phyloP scores from a whole-genome alignment of 53 echinoderm and acorn worm species.

The Henricia sp. region DNA sequence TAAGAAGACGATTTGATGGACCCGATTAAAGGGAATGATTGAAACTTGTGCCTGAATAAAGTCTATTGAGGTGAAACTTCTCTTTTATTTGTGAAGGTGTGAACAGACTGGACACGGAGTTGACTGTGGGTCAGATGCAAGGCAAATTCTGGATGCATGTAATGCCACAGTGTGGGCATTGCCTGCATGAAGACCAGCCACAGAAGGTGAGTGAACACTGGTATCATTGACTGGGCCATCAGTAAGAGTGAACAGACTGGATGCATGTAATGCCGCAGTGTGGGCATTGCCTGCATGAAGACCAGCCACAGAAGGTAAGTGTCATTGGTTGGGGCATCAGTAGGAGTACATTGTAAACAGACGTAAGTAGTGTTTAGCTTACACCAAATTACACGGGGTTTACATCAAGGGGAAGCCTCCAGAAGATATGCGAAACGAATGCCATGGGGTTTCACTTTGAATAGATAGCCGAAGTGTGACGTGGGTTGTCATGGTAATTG shows the following conservation, averaged over 20 bases:
- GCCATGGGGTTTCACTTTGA: too few relatives aligned
- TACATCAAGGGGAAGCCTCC: too few relatives aligned
- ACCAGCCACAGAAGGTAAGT: slow-evolving; percentile 92
- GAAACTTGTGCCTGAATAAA: too few relatives aligned
- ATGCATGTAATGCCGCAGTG: slow-evolving; percentile 95
- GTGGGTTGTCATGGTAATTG: too few relatives aligned
- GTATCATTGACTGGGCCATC: slow-evolving; percentile 12
- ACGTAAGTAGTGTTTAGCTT: too few relatives aligned
- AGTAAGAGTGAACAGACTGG: slow-evolving; percentile 98
- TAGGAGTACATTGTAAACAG: slow-evolving; percentile 71
- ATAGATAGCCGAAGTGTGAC: too few relatives aligned
- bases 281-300: slow-evolving; percentile 97
- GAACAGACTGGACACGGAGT: slow-evolving; percentile 87
- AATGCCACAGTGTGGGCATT: slow-evolving; percentile 92
- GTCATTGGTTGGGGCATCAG: slow-evolving; percentile 37
- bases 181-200: slow-evolving; percentile 97
- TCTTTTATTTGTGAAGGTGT: slow-evolving; percentile 68
- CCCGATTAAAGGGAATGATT: too few relatives aligned
- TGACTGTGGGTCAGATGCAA: slow-evolving; percentile 98
- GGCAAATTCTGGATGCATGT: slow-evolving; percentile 99
- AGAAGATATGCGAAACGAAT: neutral
- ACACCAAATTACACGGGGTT: too few relatives aligned
- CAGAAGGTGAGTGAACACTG: slow-evolving; percentile 88
- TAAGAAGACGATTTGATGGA: too few relatives aligned
- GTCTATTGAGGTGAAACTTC: too few relatives aligned